These are phyloP conservation scores for Catostomus latipinnis DNA, from an alignment of 2,797 vertebrate genomes.

Conservation along the genomic window DNA sequence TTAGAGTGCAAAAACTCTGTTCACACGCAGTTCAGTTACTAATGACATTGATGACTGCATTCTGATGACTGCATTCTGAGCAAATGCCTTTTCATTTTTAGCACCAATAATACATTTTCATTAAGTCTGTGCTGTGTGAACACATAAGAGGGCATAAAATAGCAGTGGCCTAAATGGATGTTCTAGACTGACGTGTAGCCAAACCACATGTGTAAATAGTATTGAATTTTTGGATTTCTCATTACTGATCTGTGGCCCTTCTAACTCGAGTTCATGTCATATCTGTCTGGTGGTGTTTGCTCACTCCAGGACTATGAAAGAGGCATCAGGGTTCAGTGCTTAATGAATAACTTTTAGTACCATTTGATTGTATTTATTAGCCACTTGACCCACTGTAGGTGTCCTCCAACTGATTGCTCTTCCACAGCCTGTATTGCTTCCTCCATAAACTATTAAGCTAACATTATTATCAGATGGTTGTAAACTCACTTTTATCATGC, in stretches of 20 bases:
- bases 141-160: not conserved
- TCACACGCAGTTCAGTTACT: too few species aligned
- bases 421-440: slow-evolving; percentile 49
- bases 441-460: slow-evolving; percentile 37
- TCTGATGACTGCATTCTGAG: too few species aligned
- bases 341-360: slow-evolving; percentile 57
- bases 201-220: slow-evolving; percentile 25
- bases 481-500: slow-evolving; percentile 18
- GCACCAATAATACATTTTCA: too few species aligned
- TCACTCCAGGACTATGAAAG: slow-evolving; percentile 41
- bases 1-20: not conserved
- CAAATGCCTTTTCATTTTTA: too few species aligned
- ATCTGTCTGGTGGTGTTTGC: slow-evolving; percentile 46
- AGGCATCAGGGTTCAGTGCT: slow-evolving; percentile 39
- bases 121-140: too few species aligned
- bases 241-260: not conserved
- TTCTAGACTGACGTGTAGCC: slow-evolving; percentile 13
- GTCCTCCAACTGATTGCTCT: slow-evolving; percentile 30
- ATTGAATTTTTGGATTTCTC: slow-evolving; percentile 5
- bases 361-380: slow-evolving; percentile 26
- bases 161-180: not conserved
- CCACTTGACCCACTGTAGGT: slow-evolving; percentile 9
- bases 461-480: slow-evolving; percentile 30
- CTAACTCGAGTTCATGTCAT: slow-evolving; percentile 33
- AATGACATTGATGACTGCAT: too few species aligned